These are phyloP conservation scores for Drosophila equinoxialis DNA, from an alignment of 1,140 invertebrate species.

Conservation along the genomic window DNA sequence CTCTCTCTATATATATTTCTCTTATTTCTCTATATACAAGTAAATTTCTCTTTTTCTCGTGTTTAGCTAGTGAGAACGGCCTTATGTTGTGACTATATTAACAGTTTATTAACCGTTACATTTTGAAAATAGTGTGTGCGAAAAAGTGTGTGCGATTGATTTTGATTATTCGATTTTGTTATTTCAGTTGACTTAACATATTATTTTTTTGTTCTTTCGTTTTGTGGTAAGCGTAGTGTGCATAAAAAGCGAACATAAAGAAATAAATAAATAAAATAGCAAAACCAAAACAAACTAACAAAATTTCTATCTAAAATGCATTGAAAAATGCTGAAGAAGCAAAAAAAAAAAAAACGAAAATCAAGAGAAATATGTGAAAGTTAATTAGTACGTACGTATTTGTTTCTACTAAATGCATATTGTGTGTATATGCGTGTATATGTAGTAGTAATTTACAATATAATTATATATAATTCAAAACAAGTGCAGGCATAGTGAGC, in stretches of 20 bases:
- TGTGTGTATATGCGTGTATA: constrained; percentile 70
- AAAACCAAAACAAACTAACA: constrained; percentile 60
- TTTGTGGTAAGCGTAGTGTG: constrained; percentile 80
- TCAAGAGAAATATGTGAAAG: constrained; percentile 59
- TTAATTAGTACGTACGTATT: constrained; percentile 74
- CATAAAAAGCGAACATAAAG: constrained; percentile 74
- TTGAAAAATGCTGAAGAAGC: constrained; percentile 42
- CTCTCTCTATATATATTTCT: constrained; percentile 27
- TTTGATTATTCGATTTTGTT: not conserved
- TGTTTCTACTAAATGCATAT: constrained; percentile 78
- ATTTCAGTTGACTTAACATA: constrained; percentile 34
- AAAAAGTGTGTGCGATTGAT: constrained; percentile 63
- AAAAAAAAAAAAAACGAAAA: constrained; percentile 35
- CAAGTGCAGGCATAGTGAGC: constrained; percentile 7
- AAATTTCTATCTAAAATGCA: constrained; percentile 76
- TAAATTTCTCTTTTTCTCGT: constrained; percentile 65
- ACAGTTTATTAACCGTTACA: constrained; percentile 34
- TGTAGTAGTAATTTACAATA: constrained; percentile 37
- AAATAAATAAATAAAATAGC: constrained; percentile 79
- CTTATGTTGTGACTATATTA: constrained; percentile 51
- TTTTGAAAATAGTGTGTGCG: constrained; percentile 68
- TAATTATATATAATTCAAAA: no score
- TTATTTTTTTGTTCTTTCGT: constrained; percentile 6
- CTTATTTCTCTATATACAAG: constrained; percentile 12
- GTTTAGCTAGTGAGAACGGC: constrained; percentile 73